These are phyloP conservation scores for Myocastor coypus DNA, from an alignment of 2,113 vertebrate species.

Conservation along the genomic window DNA sequence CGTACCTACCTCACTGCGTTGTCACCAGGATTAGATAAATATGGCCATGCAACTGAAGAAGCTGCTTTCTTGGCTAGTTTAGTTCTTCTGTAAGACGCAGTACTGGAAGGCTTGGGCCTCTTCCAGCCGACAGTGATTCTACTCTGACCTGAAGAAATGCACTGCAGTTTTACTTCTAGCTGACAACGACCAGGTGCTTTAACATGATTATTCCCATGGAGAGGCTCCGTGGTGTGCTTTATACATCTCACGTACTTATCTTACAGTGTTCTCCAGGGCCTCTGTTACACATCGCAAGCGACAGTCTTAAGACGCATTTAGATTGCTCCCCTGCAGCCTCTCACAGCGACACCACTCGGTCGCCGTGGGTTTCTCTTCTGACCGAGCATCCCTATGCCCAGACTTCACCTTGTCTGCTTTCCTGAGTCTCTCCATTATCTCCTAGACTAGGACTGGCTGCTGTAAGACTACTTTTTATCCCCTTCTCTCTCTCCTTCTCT, in stretches of 20 bases:
- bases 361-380: neutral
- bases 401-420: neutral
- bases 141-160: neutral
- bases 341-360: neutral
- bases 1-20: neutral
- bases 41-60: neutral
- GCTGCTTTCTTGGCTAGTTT: neutral
- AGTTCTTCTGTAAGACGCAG: neutral
- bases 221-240: neutral
- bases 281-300: neutral
- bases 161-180: neutral
- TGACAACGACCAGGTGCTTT: neutral
- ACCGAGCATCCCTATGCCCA: neutral
- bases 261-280: neutral
- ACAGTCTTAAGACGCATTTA: neutral
- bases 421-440: neutral
- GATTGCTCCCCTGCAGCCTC: neutral
- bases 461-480: neutral
- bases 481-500: neutral
- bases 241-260: neutral
- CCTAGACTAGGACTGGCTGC: neutral
- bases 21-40: slow-evolving; percentile 15
- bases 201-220: neutral
- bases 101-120: neutral
- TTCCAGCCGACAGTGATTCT: neutral